Percentiles rank a stretch among this genome's conserved stretches.
These are phyloP conservation scores for Corella eumyota DNA, from an alignment of 23 tunicate genomes.

Conservation along the genomic window DNA sequence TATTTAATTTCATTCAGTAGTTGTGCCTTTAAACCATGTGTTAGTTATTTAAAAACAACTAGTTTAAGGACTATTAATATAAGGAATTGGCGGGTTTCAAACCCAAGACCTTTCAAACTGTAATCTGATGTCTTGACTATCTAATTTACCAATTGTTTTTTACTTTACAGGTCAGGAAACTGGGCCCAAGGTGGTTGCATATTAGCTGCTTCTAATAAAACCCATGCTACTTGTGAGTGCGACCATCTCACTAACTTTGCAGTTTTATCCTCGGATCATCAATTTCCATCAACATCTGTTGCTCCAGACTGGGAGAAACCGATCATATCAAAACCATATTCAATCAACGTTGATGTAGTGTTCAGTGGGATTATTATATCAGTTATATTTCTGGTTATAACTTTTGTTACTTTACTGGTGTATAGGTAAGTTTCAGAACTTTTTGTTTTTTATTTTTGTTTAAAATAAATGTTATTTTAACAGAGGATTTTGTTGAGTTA, in stretches of 20 bases:
- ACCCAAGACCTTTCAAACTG: no score
- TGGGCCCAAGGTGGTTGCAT: constrained; percentile 75
- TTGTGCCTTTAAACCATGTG: no score
- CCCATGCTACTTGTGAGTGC: constrained; percentile 67
- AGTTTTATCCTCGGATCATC: constrained; percentile 56
- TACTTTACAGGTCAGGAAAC: constrained; percentile 11
- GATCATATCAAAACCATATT: not conserved
- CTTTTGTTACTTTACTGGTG: constrained; percentile 18
- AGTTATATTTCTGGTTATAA: constrained; percentile 28
- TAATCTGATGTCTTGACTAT: not conserved
- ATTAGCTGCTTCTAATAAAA: constrained; percentile 17
- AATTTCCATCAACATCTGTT: constrained; percentile 20
- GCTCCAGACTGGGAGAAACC: constrained; percentile 1
- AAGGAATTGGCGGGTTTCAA: no score
- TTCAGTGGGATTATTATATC: constrained; percentile 40
- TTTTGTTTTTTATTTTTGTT: no score
- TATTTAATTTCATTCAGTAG: no score
- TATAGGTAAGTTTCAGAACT: constrained; percentile 71
- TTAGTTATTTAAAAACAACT: no score
- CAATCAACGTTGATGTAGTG: constrained; percentile 18
- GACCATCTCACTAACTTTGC: constrained; percentile 75
- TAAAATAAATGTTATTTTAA: no score
- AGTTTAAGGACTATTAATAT: no score
- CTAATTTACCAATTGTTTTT: not conserved
- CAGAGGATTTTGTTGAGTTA: no score